A percentile compares a stretch with the other conserved stretches of the same genome.
phyloP scores from a whole-genome alignment of 2,113 vertebrate genomes.

The Epinephelus cyanopodus region DNA sequence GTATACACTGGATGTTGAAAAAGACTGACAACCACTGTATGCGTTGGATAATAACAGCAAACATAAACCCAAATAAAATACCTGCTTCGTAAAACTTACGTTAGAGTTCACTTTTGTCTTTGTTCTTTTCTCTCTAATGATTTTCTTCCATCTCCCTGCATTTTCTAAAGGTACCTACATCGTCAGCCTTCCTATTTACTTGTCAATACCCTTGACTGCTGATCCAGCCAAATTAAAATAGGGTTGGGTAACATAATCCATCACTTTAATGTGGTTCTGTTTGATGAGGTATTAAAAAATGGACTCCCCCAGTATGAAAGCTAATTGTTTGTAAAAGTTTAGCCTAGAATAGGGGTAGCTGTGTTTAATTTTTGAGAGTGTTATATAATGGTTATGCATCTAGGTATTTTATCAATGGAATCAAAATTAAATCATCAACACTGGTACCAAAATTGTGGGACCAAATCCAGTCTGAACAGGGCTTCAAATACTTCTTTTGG shows the following conservation, averaged over 20 bases:
- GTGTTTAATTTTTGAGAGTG: too few species aligned
- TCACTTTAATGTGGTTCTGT: neutral
- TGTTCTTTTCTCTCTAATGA: neutral
- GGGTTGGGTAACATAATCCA: neutral
- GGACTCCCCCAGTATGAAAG: too few species aligned
- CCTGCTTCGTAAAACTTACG: neutral
- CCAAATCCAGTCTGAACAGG: too few species aligned
- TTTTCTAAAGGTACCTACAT: neutral
- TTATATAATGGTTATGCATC: too few species aligned
- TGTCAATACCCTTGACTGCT: neutral
- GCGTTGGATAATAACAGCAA: neutral
- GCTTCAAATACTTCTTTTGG: too few species aligned
- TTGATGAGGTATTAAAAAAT: neutral
- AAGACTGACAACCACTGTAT: neutral
- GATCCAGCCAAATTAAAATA: neutral
- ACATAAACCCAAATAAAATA: constrained; percentile 24
- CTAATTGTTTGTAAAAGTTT: too few species aligned
- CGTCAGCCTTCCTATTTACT: neutral
- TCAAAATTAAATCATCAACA: too few species aligned
- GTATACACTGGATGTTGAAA: neutral
- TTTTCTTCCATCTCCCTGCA: neutral
- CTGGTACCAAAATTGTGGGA: too few species aligned
- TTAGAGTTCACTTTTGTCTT: neutral
- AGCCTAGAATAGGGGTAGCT: too few species aligned
- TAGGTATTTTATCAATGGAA: too few species aligned